Conservation (phyloP, 2,888 invertebrate genomes). For the Mesorhabditis sp. region DNA sequence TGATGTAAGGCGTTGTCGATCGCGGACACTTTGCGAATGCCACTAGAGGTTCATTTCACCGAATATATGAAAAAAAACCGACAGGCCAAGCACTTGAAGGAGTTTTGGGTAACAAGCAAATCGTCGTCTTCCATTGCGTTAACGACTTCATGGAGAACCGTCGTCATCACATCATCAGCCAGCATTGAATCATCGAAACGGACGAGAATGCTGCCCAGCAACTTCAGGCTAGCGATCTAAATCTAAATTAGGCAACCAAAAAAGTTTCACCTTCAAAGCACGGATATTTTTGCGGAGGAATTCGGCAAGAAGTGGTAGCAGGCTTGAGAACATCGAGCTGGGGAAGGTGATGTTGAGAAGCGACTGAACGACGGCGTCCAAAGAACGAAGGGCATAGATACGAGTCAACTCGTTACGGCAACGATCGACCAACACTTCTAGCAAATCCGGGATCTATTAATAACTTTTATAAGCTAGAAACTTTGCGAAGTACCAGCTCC, state of each 20-base stretch:
- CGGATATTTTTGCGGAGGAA: constrained; percentile 94
- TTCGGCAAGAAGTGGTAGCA: constrained; percentile 84
- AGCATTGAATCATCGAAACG: constrained; percentile 66
- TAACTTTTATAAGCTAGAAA: background rate
- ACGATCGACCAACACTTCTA: constrained; percentile 90
- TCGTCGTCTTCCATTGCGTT: constrained; percentile 87
- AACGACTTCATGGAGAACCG: constrained; percentile 75
- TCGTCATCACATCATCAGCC: constrained; percentile 19
- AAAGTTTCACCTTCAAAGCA: constrained; percentile 71
- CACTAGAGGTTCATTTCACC: constrained; percentile 17
- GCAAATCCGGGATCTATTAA: constrained; percentile 67
- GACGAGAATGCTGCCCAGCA: constrained; percentile 83
- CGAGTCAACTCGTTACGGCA: constrained; percentile 94
- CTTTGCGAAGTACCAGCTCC: background rate
- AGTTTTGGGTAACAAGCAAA: constrained; percentile 84
- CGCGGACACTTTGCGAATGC: constrained; percentile 17
- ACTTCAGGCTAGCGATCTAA: constrained; percentile 75
- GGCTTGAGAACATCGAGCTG: constrained; percentile 70
- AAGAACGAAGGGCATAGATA: constrained; percentile 88
- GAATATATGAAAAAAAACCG: constrained; percentile 5
- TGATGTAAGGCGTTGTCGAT: constrained; percentile 47
- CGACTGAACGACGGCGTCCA: constrained; percentile 60
- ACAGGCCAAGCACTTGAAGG: constrained; percentile 36
- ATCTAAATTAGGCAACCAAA: background rate
- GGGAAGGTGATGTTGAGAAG: constrained; percentile 72